Conservation (phyloP, 2,113 vertebrate species). For the Mormyrus iriodes region DNA sequence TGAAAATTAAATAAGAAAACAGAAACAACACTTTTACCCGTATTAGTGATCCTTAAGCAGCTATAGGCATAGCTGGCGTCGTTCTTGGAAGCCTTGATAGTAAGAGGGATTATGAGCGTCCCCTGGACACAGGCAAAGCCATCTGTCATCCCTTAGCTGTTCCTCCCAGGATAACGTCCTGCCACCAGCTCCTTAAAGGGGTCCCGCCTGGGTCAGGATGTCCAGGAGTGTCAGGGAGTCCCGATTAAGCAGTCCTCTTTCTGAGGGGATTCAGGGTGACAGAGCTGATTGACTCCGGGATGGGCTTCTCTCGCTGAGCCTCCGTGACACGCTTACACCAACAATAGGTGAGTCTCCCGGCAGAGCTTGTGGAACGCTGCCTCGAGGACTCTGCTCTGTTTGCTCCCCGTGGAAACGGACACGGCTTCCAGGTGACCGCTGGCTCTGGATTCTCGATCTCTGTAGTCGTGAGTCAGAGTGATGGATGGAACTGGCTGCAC, state of each 20-base stretch:
- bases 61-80: neutral
- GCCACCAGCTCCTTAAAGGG: neutral
- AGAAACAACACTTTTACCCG: neutral
- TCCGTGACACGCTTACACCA: neutral
- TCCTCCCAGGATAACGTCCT: neutral
- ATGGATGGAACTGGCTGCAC: neutral
- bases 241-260: neutral
- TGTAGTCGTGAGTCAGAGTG: neutral
- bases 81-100: conserved; percentile 4
- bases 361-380: neutral
- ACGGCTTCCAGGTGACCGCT: neutral
- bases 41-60: neutral
- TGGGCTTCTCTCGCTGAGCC: neutral
- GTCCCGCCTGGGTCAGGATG: neutral
- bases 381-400: neutral
- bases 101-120: conserved; percentile 11
- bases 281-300: neutral
- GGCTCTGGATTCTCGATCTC: neutral
- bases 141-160: conserved; percentile 10
- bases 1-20: neutral
- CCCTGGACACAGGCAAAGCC: conserved; percentile 9
- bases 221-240: neutral
- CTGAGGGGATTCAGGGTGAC: neutral
- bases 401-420: neutral
- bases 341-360: neutral